Conservation (phyloP, 2,113 vertebrate species). For the Equus quagga region DNA sequence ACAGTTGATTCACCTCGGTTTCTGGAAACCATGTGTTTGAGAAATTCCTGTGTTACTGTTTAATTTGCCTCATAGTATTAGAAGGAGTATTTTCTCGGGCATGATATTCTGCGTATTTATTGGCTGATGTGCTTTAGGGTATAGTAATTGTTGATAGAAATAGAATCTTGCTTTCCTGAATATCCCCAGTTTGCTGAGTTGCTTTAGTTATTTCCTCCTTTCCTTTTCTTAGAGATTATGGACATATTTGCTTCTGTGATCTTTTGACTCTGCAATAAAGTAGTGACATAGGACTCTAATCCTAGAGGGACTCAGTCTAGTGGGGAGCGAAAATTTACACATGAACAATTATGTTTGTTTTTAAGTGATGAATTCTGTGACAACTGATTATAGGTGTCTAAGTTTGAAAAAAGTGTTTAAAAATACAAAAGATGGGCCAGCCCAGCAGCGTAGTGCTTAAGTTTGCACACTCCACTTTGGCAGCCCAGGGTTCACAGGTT, state of each 20-base stretch:
- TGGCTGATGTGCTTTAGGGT: not conserved
- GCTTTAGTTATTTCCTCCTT: not conserved
- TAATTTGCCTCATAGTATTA: slow-evolving; percentile 14
- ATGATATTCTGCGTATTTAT: not conserved
- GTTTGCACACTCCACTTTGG: too few relatives aligned
- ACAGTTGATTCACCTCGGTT: not conserved
- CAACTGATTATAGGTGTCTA: not conserved
- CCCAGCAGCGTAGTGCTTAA: too few relatives aligned
- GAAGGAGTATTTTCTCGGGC: not conserved
- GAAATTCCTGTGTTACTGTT: not conserved
- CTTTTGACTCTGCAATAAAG: slow-evolving; percentile 31
- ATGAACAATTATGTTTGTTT: not conserved
- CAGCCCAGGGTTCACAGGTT: too few relatives aligned
- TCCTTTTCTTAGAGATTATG: not conserved
- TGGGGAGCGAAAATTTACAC: not conserved
- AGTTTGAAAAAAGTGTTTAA: slow-evolving; percentile 14
- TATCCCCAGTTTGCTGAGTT: not conserved
- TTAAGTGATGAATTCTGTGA: slow-evolving; percentile 15
- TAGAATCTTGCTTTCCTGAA: not conserved
- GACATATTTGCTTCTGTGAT: not conserved
- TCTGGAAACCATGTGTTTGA: slow-evolving; percentile 1
- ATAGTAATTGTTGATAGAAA: not conserved
- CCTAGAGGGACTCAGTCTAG: not conserved
- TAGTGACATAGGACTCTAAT: slow-evolving; percentile 10
- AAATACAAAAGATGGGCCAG: not conserved